A percentile compares a stretch with the other conserved stretches of the same genome.
Conservation (phyloP, 1,140 invertebrate genomes). For the Telenomus remus region DNA sequence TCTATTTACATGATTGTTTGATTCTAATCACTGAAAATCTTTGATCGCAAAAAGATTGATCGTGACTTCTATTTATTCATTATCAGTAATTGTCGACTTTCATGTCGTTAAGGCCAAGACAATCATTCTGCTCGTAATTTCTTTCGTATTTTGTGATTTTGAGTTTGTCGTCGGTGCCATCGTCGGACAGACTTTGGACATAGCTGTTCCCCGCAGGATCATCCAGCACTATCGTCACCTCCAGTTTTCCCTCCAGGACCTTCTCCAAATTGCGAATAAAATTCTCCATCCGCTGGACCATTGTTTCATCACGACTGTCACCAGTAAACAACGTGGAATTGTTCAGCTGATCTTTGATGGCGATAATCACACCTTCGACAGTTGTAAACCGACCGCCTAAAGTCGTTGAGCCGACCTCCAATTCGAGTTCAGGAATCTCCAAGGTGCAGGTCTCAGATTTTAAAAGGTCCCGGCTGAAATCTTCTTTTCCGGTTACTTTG, state of each 20-base stretch:
- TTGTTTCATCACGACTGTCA: slow-evolving; percentile 81
- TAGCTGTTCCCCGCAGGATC: slow-evolving; percentile 99
- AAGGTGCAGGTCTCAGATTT: slow-evolving; percentile 97
- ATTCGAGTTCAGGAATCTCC: slow-evolving; percentile 91
- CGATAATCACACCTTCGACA: slow-evolving; percentile 87
- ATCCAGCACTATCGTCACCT: slow-evolving; percentile 89
- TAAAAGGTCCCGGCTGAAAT: slow-evolving; percentile 93
- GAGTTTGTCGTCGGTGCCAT: slow-evolving; percentile 83
- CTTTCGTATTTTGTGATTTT: slow-evolving; percentile 89
- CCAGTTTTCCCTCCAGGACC: slow-evolving; percentile 80
- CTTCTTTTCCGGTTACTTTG: slow-evolving; percentile 82
- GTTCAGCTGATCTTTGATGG: slow-evolving; percentile 82
- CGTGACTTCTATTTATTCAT: background rate
- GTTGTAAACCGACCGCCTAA: slow-evolving; percentile 97
- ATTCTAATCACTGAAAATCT: background rate
- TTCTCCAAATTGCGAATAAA: slow-evolving; percentile 84
- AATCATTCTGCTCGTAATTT: slow-evolving; percentile 94
- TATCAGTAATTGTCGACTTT: slow-evolving; percentile 89
- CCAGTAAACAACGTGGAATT: slow-evolving; percentile 82
- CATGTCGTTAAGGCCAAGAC: slow-evolving; percentile 97
- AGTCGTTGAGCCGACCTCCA: slow-evolving; percentile 88
- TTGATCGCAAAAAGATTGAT: too few species aligned
- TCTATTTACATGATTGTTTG: too few species aligned
- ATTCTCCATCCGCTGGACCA: slow-evolving; percentile 76
- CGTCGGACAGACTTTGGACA: slow-evolving; percentile 88